A percentile compares a stretch with the other conserved stretches of the same genome.
Conservation (phyloP, 1,140 invertebrate species). For the Cataglyphis hispanica region DNA sequence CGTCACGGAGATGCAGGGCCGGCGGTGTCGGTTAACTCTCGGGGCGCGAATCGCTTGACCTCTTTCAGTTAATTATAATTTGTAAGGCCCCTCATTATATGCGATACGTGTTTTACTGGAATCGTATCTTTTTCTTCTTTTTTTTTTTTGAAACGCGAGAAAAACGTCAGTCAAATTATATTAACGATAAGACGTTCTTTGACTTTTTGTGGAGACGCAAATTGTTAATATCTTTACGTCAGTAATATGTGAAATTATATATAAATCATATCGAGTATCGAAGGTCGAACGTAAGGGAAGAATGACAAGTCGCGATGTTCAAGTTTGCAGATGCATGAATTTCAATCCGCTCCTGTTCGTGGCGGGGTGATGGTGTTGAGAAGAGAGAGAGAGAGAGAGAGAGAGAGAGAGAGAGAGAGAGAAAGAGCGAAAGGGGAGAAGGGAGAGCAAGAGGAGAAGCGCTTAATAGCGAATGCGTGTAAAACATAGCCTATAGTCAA, state of each 20-base stretch:
- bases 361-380: not conserved
- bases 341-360: constrained; percentile 18
- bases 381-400: not conserved
- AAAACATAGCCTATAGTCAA: constrained; percentile 38
- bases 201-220: not conserved
- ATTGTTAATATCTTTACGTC: too few relatives aligned
- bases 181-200: not conserved
- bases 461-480: constrained; percentile 51
- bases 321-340: not conserved
- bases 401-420: too few relatives aligned
- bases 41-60: not conserved
- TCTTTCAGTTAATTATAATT: not conserved
- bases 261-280: not conserved
- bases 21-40: not conserved
- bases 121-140: not conserved
- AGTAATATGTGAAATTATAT: not conserved
- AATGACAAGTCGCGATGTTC: not conserved
- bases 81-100: not conserved
- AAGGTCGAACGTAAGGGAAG: not conserved
- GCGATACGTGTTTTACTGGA: not conserved
- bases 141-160: not conserved
- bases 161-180: not conserved
- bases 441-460: not conserved
- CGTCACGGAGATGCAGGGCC: constrained; percentile 31
- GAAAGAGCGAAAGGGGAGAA: too few relatives aligned